phyloP scores from a whole-genome alignment of 1,140 invertebrate genomes.

The Propsilocerus akamusi region DNA sequence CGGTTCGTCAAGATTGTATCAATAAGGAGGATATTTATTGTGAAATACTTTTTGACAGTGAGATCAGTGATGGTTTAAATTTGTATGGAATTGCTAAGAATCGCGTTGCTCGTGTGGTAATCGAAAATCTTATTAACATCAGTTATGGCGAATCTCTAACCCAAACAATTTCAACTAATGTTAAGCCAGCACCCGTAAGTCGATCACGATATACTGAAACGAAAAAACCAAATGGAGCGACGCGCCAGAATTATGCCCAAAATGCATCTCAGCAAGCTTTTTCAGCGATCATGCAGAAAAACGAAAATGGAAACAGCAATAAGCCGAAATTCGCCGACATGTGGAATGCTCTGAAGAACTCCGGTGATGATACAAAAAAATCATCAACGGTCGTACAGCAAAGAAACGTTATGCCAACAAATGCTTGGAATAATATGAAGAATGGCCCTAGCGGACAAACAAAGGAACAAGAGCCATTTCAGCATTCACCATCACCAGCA shows the following conservation, averaged over 20 bases:
- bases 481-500: not conserved
- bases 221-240: not conserved
- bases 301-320: not conserved
- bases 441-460: not conserved
- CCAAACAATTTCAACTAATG: not conserved
- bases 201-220: not conserved
- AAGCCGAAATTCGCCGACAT: not conserved
- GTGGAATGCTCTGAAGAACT: not conserved
- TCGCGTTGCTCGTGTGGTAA: not conserved
- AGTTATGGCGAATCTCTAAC: not conserved
- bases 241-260: too few species aligned
- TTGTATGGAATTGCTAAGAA: not conserved
- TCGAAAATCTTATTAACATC: not conserved
- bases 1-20: constrained; percentile 19
- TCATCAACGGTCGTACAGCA: not conserved
- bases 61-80: too few species aligned
- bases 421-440: not conserved
- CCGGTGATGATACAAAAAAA: too few species aligned
- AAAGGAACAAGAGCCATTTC: not conserved
- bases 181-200: too few species aligned
- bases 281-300: not conserved
- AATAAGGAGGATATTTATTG: constrained; percentile 16
- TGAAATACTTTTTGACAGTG: constrained; percentile 17
- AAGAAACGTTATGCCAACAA: not conserved
- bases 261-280: not conserved